These are phyloP conservation scores for Siderastrea siderea DNA, from an alignment of 92 coral and sea anemone genomes.

Conservation along the genomic window DNA sequence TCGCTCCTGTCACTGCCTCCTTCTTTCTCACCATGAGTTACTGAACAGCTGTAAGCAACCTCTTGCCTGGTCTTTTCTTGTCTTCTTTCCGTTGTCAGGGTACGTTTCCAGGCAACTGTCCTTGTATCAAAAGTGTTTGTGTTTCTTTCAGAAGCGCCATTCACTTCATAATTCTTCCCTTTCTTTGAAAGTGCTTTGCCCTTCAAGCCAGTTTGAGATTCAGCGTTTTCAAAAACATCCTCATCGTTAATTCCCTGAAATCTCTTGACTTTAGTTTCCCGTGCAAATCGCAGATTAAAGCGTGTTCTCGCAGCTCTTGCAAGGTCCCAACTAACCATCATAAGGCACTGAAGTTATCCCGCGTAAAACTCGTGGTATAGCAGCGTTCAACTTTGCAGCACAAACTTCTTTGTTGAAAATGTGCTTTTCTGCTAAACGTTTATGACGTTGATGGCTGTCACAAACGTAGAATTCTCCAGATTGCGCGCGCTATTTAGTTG, in stretches of 20 bases:
- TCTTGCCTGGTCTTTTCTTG: background rate
- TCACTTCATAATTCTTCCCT: background rate
- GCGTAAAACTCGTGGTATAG: too few relatives aligned
- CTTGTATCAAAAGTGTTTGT: background rate
- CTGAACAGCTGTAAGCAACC: background rate
- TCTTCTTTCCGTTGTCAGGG: background rate
- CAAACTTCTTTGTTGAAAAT: background rate
- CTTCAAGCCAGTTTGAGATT: constrained; percentile 2
- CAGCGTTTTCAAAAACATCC: background rate
- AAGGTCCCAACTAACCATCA: background rate
- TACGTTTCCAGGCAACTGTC: constrained; percentile 4
- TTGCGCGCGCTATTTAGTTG: too few relatives aligned
- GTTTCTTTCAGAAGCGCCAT: background rate
- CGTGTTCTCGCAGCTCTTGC: background rate
- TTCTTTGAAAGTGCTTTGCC: background rate
- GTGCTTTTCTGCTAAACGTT: too few relatives aligned
- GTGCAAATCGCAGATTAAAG: background rate
- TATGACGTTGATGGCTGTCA: too few relatives aligned
- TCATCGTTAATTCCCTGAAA: background rate
- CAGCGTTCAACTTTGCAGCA: background rate
- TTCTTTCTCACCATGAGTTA: background rate
- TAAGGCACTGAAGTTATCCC: background rate
- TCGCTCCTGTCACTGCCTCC: background rate
- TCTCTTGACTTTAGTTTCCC: constrained; percentile 11
- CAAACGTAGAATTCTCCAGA: too few relatives aligned